phyloP scores from a whole-genome alignment of 2,797 vertebrate genomes.

The Loriculus beryllinus region DNA sequence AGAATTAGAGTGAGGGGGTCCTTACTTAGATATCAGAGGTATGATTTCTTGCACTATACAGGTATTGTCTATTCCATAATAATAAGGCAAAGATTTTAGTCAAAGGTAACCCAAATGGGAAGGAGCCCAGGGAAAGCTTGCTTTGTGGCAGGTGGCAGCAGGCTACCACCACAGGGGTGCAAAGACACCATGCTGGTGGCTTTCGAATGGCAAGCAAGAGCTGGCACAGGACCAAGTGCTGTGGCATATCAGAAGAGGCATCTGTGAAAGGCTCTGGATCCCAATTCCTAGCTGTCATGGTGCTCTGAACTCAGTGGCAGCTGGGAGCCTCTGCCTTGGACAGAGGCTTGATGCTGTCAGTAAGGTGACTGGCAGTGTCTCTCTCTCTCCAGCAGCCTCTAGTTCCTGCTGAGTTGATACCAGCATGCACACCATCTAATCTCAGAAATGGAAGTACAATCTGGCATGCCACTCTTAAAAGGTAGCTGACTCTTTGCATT shows the following conservation, averaged over 20 bases:
- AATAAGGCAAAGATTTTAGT: neutral
- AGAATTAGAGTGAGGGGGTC: neutral
- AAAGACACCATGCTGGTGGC: neutral
- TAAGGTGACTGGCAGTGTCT: neutral
- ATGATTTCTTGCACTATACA: neutral
- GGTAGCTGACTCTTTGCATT: neutral
- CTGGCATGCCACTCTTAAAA: neutral
- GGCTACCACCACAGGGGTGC: neutral
- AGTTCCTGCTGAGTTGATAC: neutral
- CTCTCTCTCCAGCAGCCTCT: neutral
- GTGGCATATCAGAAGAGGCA: neutral
- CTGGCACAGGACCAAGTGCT: neutral
- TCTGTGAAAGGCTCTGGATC: slow-evolving; percentile 20
- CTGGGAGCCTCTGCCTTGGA: slow-evolving; percentile 23
- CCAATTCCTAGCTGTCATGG: neutral
- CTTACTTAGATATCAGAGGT: neutral
- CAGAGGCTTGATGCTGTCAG: neutral
- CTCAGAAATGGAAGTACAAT: neutral
- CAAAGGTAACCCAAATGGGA: neutral
- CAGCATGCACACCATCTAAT: neutral
- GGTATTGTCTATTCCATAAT: neutral
- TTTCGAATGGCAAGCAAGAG: neutral
- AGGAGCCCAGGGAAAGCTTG: neutral
- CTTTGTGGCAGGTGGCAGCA: slow-evolving; percentile 29
- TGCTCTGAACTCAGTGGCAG: neutral